Evolutionary conservation across 2,888 invertebrate genomes (phyloP), one percentile per base, ranked within the genome.

Genomic region (Folsomia candida): DNA sequence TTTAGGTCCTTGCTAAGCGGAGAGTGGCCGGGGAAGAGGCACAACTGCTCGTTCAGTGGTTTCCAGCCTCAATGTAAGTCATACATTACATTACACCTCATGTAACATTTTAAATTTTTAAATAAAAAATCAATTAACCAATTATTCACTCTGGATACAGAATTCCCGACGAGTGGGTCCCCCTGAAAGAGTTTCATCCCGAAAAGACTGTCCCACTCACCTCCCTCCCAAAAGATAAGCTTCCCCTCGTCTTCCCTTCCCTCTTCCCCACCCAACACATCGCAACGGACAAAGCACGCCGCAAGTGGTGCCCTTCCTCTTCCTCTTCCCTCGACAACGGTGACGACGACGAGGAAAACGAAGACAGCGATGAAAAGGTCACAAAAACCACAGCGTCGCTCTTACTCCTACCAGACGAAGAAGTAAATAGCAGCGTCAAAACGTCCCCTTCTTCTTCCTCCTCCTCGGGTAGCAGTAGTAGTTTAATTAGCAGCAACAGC

Each of bases 31-130:
- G 88, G 80, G 90, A 91, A 74, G 87, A 85, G 81, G 85, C 86
- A 67, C 90, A 91, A 84, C 88, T 92, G 81, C 87, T 92, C 69
- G 85, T 94, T 75, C 89, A 89, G 59, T 95, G 94, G 92, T 88
- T 89, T 82, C 95, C 95, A 72, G 87, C 87, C 72, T 87, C 93
- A 83, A 89, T 95, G 95, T 95, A 86, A 91, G 93, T 89, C 9
- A 20, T n/a, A n/a, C n/a, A n/a, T n/a, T n/a, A n/a, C n/a, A n/a
- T n/a, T n/a, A 2, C 29, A 65, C 29, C 24, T 24, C 26, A 25
- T n/a, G n/a, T n/a, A n/a, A n/a, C n/a, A n/a, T n/a, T n/a, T n/a
- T n/a, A n/a, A n/a, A n/a, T n/a, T n/a, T 58, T 26, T 58, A 63
- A 9, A 9, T 65, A 11, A 20, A 47, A 60, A 62, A 9, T 61